Base-by-base conservation (phyloP, 64 coral and sea anemone species). In the Stichodactyla mertensii region DNA sequence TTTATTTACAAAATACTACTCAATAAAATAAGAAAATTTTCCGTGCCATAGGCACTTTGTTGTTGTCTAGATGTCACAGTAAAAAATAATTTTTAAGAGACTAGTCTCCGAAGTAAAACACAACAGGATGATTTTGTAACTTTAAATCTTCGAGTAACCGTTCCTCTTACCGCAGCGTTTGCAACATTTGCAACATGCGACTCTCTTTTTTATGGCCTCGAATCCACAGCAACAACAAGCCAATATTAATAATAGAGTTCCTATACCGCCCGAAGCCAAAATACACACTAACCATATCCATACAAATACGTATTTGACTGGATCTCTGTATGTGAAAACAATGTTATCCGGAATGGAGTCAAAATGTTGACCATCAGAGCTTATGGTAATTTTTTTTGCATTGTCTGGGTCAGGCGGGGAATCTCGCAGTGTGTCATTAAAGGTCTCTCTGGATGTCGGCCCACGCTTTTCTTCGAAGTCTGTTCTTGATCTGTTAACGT, bases 341-440 rank as follows among this genome's bases (percentile, higher is more conserved):
- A 71, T 67, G 27, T 19, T 86, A 52, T 67, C 84, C 0, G 84
- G 84, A 53, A 86, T 27, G 7, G 84, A 70, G 84, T 70, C 84
- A 16, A 86, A 86, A 67, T 86, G 84, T 18, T 86, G 84, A 2
- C 84, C 84, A 45, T 86, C 84, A 52, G 55, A 86, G 61, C 60
- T 67, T n/a, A 86, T 16, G 18, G 54, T 86, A 19, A 86, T n/a
- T 12, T 69, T 66, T 61, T 67, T 67, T 7, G 84, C 62, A 6
- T 86, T 86, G 84, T 86, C 84, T 16, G 84, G 84, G 6, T 86
- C 84, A n/a, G 84, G 84, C n/a, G 84, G 61, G 5, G 61, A 0
- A 19, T 19, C 4, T 10, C 13, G 26, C 52, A 22, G 52, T n/a
- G 20, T 24, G 54, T 18, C 8, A 2, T 27, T 22, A 56, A 16